phyloP scores from a whole-genome alignment of 2,113 vertebrate genomes.

The Smithornis capensis region DNA sequence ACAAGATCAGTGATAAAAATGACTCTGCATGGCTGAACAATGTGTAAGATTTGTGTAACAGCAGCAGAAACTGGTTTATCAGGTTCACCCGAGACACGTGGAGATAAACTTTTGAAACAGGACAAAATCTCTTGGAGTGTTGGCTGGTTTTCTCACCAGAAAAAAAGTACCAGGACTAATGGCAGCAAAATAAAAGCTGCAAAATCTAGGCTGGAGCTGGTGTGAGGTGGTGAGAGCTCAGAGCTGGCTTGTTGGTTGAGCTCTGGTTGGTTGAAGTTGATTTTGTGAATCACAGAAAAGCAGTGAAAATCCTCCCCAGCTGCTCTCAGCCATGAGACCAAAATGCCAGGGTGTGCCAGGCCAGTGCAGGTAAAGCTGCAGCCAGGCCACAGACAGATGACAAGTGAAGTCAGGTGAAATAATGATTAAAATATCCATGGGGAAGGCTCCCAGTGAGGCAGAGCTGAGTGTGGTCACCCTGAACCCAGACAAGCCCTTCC shows the following conservation, averaged over 20 bases:
- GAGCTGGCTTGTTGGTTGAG: neutral
- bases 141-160: neutral
- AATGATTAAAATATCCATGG: neutral
- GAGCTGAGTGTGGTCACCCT: neutral
- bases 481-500: neutral
- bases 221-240: neutral
- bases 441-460: neutral
- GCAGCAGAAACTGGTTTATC: conserved; percentile 18
- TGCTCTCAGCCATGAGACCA: neutral
- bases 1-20: neutral
- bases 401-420: neutral
- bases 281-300: neutral
- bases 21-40: neutral
- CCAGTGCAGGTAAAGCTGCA: neutral
- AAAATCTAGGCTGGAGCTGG: neutral
- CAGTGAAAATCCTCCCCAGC: neutral
- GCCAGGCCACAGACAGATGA: neutral
- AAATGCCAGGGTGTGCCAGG: neutral
- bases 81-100: neutral
- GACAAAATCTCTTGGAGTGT: neutral
- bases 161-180: neutral
- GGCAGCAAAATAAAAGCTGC: neutral
- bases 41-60: neutral
- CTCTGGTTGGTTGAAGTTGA: too few relatives aligned
- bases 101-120: neutral